Evolutionary conservation across 2,113 vertebrate species (phyloP).

Genomic region (Nothocercus julius): DNA sequence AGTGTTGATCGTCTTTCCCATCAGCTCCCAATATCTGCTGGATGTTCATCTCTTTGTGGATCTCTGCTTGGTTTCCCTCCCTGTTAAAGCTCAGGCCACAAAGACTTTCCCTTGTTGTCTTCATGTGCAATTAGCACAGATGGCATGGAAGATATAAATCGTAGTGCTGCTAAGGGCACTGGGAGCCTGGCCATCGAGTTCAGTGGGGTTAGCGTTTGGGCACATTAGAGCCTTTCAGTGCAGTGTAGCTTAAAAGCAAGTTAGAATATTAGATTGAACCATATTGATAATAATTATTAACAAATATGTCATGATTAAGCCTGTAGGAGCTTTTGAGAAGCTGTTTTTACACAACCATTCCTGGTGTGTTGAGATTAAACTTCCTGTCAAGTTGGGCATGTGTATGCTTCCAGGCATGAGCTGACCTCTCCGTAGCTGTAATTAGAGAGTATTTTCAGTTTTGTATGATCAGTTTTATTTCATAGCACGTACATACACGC

Average conservation of each 20-base stretch:
- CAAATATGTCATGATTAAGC: background rate
- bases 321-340: background rate
- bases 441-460: slow-evolving; percentile 61
- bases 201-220: background rate
- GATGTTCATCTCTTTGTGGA: background rate
- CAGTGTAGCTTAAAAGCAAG: background rate
- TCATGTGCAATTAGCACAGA: slow-evolving; percentile 26
- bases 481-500: background rate
- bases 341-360: background rate
- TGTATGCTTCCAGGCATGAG: slow-evolving; percentile 24
- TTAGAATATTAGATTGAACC: background rate
- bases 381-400: slow-evolving; percentile 37
- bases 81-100: background rate
- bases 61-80: background rate
- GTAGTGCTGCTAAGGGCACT: background rate
- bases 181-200: background rate
- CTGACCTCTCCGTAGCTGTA: slow-evolving; percentile 37
- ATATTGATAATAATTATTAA: slow-evolving; percentile 28
- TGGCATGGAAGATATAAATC: background rate
- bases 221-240: background rate
- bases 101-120: background rate
- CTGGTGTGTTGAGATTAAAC: slow-evolving; percentile 46
- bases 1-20: background rate
- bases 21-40: background rate
- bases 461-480: slow-evolving; percentile 11